Evolutionary conservation across 1,140 invertebrate genomes (phyloP).

Genomic region (Armadillidium nasatum): DNA sequence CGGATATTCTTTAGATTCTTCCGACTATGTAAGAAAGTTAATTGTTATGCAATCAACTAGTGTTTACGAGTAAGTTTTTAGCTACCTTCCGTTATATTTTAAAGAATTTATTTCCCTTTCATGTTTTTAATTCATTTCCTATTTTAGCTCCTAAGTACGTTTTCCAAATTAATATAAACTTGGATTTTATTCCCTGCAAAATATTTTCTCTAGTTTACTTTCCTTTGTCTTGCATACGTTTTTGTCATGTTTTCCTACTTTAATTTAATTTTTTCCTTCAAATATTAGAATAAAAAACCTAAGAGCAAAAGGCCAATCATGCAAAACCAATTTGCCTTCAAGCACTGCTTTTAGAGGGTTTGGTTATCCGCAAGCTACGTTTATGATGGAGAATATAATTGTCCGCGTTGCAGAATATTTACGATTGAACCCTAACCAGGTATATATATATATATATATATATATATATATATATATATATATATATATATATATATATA

Average conservation of each 20-base stretch:
- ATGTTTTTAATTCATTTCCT: not conserved
- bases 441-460: too few relatives aligned
- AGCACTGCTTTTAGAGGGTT: slow-evolving; percentile 91
- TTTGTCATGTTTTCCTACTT: too few relatives aligned
- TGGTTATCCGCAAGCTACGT: slow-evolving; percentile 84
- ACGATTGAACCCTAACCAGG: too few relatives aligned
- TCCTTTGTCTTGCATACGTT: too few relatives aligned
- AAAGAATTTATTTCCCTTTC: not conserved
- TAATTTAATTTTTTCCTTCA: not conserved
- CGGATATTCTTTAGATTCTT: slow-evolving; percentile 77
- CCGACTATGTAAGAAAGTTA: slow-evolving; percentile 66
- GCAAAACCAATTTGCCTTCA: slow-evolving; percentile 78
- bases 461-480: too few relatives aligned
- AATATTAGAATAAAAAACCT: slow-evolving; percentile 8
- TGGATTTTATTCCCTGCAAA: too few relatives aligned
- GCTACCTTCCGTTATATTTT: not conserved
- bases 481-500: too few relatives aligned
- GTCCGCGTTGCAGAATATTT: slow-evolving; percentile 68
- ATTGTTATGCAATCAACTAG: slow-evolving; percentile 56
- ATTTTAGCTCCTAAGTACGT: not conserved
- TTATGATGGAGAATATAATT: slow-evolving; percentile 70
- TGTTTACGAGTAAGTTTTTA: slow-evolving; percentile 20
- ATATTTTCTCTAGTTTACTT: too few relatives aligned
- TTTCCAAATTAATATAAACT: too few relatives aligned
- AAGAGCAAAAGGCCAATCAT: slow-evolving; percentile 60